These are phyloP conservation scores for Brachylomia viminalis DNA, from an alignment of 2,888 invertebrate genomes.

Conservation along the genomic window DNA sequence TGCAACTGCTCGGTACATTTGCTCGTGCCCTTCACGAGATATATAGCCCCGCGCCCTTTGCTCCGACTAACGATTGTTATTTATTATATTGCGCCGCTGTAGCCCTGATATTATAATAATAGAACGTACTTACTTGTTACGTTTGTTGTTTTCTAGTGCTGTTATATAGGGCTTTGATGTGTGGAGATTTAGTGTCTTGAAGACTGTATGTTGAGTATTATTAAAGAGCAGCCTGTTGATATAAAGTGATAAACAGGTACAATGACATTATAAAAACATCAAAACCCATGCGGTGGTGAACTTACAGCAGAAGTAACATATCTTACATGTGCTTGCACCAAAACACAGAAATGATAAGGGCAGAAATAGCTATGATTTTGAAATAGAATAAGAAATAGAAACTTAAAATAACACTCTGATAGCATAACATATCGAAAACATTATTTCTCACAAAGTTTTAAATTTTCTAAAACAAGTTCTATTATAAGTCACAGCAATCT, in stretches of 20 bases:
- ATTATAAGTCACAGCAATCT: constrained; percentile 37
- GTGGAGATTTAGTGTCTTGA: too few species aligned
- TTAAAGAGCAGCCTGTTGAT: background rate
- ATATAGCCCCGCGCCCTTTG: constrained; percentile 59
- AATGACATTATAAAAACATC: background rate
- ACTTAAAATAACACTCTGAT: too few species aligned
- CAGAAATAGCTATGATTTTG: background rate
- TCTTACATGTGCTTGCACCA: background rate
- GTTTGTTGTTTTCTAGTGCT: constrained; percentile 1
- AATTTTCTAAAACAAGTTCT: constrained; percentile 30
- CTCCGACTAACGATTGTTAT: constrained; percentile 59
- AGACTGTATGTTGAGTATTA: background rate
- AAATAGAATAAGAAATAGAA: too few species aligned
- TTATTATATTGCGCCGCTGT: constrained; percentile 48
- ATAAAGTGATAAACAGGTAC: background rate
- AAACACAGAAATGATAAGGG: background rate
- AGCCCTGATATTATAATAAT: constrained; percentile 53
- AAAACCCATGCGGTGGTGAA: background rate
- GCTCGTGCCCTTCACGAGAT: constrained; percentile 57
- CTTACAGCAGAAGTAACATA: background rate
- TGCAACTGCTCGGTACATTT: constrained; percentile 22
- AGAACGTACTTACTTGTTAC: constrained; percentile 38
- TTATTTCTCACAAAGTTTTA: background rate
- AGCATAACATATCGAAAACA: background rate
- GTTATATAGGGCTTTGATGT: background rate